Evolutionary conservation across 2,113 vertebrate genomes (phyloP).

Genomic region (Delphinus delphis): DNA sequence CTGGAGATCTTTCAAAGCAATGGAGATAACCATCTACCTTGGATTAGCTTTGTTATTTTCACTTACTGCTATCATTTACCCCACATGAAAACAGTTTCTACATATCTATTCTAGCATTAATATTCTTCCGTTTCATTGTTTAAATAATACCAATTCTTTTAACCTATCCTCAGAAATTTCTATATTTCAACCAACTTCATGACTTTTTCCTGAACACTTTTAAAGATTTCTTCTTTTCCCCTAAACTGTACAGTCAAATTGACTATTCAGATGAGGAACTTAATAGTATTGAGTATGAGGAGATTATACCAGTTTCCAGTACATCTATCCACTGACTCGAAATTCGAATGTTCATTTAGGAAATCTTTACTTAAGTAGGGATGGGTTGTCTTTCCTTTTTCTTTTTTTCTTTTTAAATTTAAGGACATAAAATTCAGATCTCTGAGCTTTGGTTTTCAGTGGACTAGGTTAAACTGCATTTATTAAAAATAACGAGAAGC

Average conservation of each 20-base stretch:
- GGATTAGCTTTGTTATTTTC: constrained; percentile 37
- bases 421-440: constrained; percentile 44
- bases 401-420: constrained; percentile 19
- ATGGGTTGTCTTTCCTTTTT: not conserved
- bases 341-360: not conserved
- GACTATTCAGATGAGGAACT: not conserved
- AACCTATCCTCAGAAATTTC: constrained; percentile 15
- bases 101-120: not conserved
- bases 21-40: not conserved
- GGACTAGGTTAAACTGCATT: not conserved
- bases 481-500: constrained; percentile 32
- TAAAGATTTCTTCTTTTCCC: not conserved
- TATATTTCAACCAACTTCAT: not conserved
- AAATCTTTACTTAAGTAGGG: constrained; percentile 1
- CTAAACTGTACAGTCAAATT: not conserved
- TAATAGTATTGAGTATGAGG: not conserved
- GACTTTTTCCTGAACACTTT: not conserved
- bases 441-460: not conserved
- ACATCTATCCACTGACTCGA: not conserved
- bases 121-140: not conserved
- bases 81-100: not conserved
- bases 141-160: not conserved
- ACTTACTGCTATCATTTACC: not conserved
- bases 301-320: not conserved
- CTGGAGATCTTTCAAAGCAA: constrained; percentile 18